Evolutionary conservation across 2,113 vertebrate genomes (phyloP), one percentile per base, ranked within the genome.

Genomic region (Xenus cinereus): DNA sequence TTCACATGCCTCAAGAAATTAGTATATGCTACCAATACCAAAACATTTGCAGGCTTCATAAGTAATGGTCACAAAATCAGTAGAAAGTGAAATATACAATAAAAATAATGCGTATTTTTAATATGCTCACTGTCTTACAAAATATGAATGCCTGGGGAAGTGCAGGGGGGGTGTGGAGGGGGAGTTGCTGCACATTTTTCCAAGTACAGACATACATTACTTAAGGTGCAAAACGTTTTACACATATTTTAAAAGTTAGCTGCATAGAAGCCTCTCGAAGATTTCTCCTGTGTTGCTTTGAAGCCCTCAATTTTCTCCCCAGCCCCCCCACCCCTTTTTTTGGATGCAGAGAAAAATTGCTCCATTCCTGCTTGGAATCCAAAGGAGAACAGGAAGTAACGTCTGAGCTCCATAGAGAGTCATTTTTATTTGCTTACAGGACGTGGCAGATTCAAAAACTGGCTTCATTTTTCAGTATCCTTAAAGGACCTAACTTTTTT

Each of bases 401-500:
- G 94, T 97, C 98, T 94, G 95, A 97, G 97, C 97, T 98, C 97
- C 97, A 97, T 81, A 96, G 95, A 98, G 98, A 98, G 98, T 97
- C 97, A 96, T 97, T 98, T 98, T 97, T 97, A 98, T 98, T 98
- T 97, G 97, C 98, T 98, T 97, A 97, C 98, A 98, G 98, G 98
- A 98, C 96, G 96, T 95, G 95, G 97, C 95, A 66, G 98, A 98
- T 95, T 98, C 97, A 98, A 97, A 98, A 98, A 97, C 98, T 98
- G 98, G 98, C 98, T 98, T 98, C 96, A 96, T 98, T 98, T 96
- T 98, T 97, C 98, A 98, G 98, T 98, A 98, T 98, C 97, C 97
- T 97, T 98, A 98, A 98, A 98, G 97, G 98, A 98, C 98, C 98
- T 98, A 97, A 98, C 97, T 98, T 97, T 98, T 98, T 73, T 87